phyloP scores from a whole-genome alignment of 2,797 vertebrate genomes.

The Nyctalus aviator region DNA sequence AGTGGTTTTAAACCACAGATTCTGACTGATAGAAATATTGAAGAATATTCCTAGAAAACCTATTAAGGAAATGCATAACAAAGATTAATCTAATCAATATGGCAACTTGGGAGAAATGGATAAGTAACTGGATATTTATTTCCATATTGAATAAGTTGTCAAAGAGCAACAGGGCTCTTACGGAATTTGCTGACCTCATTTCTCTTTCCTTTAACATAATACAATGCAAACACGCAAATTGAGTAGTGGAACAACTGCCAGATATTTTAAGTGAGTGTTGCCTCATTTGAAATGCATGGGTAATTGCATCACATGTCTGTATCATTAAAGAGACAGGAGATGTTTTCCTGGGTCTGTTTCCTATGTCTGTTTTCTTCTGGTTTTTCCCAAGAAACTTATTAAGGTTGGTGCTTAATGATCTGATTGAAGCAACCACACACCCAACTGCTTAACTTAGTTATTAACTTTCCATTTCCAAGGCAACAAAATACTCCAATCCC shows the following conservation, averaged over 20 bases:
- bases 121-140: slow-evolving; percentile 18
- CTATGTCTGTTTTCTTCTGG: slow-evolving; percentile 43
- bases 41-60: slow-evolving; percentile 57
- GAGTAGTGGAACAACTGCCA: slow-evolving; percentile 25
- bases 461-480: slow-evolving; percentile 50
- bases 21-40: slow-evolving; percentile 24
- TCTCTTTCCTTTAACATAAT: slow-evolving; percentile 58
- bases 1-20: neutral
- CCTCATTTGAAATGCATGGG: slow-evolving; percentile 29
- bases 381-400: slow-evolving; percentile 20
- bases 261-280: slow-evolving; percentile 50
- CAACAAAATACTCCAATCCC: neutral
- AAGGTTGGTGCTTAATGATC: slow-evolving; percentile 42
- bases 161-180: slow-evolving; percentile 31
- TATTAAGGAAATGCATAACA: slow-evolving; percentile 23
- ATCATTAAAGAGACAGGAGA: slow-evolving; percentile 11
- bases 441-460: slow-evolving; percentile 9
- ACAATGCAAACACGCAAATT: slow-evolving; percentile 22
- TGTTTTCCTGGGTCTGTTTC: slow-evolving; percentile 36
- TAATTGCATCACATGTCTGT: neutral
- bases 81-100: slow-evolving; percentile 34
- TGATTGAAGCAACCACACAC: neutral
- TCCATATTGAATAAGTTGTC: neutral
- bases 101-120: neutral
- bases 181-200: slow-evolving; percentile 25